Evolutionary conservation across 2,888 invertebrate genomes (phyloP).

Genomic region (Anthrax anthrax): DNA sequence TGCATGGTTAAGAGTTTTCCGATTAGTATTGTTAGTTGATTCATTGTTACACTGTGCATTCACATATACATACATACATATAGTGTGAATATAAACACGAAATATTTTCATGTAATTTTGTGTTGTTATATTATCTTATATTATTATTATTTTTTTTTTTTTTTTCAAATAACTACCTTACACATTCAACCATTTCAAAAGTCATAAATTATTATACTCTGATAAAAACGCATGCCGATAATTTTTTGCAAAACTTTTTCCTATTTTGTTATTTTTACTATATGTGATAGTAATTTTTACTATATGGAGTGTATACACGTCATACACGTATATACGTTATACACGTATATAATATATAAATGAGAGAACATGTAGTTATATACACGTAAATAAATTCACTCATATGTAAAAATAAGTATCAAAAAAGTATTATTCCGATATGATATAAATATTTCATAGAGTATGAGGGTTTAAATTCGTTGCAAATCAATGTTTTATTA

Average conservation of each 20-base stretch:
- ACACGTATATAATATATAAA: no score
- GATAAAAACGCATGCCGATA: conserved; percentile 14
- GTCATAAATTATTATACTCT: conserved; percentile 11
- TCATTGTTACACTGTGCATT: neutral
- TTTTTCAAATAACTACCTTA: neutral
- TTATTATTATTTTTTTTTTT: neutral
- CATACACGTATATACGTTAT: no score
- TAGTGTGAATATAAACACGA: conserved; percentile 11
- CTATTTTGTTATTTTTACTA: neutral
- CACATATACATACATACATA: neutral
- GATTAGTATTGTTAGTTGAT: conserved; percentile 2
- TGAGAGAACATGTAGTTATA: no score
- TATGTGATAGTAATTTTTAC: neutral
- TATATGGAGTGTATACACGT: no score
- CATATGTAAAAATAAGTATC: no score
- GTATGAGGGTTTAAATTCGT: no score
- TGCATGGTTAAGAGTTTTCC: conserved; percentile 4
- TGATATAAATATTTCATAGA: no score
- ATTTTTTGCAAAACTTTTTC: conserved; percentile 7
- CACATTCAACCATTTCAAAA: conserved; percentile 7
- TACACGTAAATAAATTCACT: no score
- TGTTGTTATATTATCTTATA: neutral
- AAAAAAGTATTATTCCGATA: no score
- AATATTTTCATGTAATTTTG: neutral
- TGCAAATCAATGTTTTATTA: no score